Percentiles rank a stretch among this genome's conserved stretches.
phyloP scores from a whole-genome alignment of 2,113 vertebrate species.

The Numenius arquata region DNA sequence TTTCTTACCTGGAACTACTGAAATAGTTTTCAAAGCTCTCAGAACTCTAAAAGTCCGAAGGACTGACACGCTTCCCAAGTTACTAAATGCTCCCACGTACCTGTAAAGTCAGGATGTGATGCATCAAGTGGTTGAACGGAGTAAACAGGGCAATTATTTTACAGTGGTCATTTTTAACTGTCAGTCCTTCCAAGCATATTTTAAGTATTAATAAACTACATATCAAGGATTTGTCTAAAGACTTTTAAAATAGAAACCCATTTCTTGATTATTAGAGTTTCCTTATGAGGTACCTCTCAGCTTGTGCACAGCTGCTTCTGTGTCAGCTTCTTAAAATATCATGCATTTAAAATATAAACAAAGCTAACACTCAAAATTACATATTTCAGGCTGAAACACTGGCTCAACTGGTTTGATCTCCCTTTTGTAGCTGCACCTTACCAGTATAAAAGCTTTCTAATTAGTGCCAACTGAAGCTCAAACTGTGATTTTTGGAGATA shows the following conservation, averaged over 20 bases:
- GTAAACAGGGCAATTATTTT: neutral
- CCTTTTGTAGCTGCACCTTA: neutral
- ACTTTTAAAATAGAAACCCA: neutral
- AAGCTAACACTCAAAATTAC: neutral
- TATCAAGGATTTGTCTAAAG: neutral
- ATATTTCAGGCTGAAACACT: neutral
- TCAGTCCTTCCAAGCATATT: rapidly evolving
- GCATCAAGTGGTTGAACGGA: neutral
- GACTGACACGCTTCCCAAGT: conserved; percentile 83
- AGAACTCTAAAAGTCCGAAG: conserved; percentile 92
- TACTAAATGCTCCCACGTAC: conserved; percentile 80
- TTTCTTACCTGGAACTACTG: conserved; percentile 90
- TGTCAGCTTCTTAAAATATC: neutral
- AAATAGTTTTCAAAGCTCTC: conserved; percentile 93
- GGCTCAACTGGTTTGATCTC: neutral
- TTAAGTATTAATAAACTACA: neutral
- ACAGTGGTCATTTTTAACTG: neutral
- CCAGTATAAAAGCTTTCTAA: neutral
- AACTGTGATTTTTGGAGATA: neutral
- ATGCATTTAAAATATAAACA: neutral
- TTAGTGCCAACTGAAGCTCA: neutral
- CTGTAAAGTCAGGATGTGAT: conserved; percentile 70
- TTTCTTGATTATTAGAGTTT: neutral
- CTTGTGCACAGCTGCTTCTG: neutral
- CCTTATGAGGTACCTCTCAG: neutral